Base-by-base conservation (phyloP, 2,888 invertebrate genomes). In the Dicycla oo region DNA sequence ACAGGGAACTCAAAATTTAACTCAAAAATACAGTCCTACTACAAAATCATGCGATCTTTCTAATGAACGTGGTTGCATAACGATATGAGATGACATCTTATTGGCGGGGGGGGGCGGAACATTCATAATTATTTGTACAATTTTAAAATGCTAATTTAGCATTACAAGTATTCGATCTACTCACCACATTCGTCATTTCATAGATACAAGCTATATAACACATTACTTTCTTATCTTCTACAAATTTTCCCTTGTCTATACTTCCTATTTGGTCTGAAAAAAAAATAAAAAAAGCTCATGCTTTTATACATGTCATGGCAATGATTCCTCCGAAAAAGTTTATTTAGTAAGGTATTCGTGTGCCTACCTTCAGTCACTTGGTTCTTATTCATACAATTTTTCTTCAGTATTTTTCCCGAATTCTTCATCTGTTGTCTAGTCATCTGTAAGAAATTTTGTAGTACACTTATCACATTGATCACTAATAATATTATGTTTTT, bases 351-450 rank as follows among this genome's bases (percentile, higher is more conserved):
- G 0, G n/a, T 62, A 13, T 11, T 47, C 1, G 7, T 53, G 13
- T 67, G 90, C 90, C 90, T 89, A 91, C 91, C 91, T 89, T 92
- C 92, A 38, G 86, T 93, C 0, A 96, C 95, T 83, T 96, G 94
- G 57, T 94, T 94, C 90, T 97, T 97, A 4, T 95, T 95, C 87
- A 96, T 91, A 77, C 97, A 97, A 18, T 96, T 96, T 80, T 97
- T 97, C 75, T 97, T 95, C 76, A 97, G 91, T 77, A 97, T 88
- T 87, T 96, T 97, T 0, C 95, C 95, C 0, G 97, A 95, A 58
- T 97, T 96, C 85, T 96, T 96, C 90, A 97, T 88, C 88, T 97
- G 97, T 30, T 97, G 96, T 78, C 92, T 91, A 18, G 94, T 88
- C 93, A 95, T 91, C 96, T 95, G 85, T 18, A 88, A 83, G 23